phyloP scores from a whole-genome alignment of 2,888 invertebrate species.

The Ommatoiulus sabulosus region DNA sequence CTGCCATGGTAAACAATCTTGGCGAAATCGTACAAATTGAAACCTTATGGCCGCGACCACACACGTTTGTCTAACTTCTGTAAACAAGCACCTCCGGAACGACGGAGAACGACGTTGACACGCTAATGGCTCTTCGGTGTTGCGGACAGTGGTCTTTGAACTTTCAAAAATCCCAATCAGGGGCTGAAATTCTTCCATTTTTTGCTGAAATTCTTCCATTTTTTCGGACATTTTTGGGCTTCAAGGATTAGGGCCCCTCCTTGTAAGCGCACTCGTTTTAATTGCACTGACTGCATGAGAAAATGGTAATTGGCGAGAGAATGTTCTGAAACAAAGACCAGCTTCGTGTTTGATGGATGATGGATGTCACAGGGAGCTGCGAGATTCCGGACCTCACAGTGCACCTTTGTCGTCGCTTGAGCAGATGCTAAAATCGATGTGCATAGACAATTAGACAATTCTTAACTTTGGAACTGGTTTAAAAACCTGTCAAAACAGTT shows the following conservation, averaged over 20 bases:
- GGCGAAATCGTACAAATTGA: slow-evolving; percentile 1
- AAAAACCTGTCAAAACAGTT: too few relatives aligned
- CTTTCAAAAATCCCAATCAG: neutral
- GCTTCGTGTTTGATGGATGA: neutral
- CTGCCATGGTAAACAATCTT: neutral
- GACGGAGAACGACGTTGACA: neutral
- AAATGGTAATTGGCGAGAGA: neutral
- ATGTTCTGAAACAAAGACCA: neutral
- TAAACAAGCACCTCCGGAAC: too few relatives aligned
- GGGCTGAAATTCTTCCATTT: neutral
- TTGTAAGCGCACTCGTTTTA: too few relatives aligned
- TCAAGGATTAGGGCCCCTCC: too few relatives aligned
- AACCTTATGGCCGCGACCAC: neutral
- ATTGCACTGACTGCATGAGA: neutral
- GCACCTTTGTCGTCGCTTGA: neutral
- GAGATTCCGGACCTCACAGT: neutral
- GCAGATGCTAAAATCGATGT: neutral
- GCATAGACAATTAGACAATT: neutral
- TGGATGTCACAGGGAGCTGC: neutral
- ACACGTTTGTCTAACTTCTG: neutral
- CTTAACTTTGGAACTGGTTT: neutral
- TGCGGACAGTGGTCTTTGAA: neutral
- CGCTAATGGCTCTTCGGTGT: neutral
- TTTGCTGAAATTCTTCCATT: too few relatives aligned
- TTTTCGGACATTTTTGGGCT: too few relatives aligned